These are phyloP conservation scores for Amblyjoppa proteus DNA, from an alignment of 2,888 invertebrate species.

Conservation along the genomic window DNA sequence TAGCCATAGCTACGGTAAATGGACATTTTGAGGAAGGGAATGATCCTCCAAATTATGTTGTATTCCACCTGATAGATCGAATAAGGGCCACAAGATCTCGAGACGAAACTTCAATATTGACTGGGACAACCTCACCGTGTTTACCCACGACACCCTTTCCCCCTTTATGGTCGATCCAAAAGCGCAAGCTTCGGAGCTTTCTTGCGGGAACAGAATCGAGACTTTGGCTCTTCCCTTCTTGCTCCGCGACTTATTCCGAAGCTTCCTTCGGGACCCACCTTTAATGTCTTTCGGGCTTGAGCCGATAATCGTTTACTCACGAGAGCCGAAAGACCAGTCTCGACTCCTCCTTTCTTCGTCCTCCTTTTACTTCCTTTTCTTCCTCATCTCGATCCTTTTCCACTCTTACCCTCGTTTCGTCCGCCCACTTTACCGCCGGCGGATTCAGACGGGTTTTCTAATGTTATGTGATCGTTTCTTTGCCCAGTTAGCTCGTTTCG, in stretches of 20 bases:
- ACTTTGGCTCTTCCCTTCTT: slow-evolving; percentile 60
- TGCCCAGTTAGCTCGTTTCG: slow-evolving; percentile 41
- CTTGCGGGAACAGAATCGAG: slow-evolving; percentile 59
- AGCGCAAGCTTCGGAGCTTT: slow-evolving; percentile 45
- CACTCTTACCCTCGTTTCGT: slow-evolving; percentile 68
- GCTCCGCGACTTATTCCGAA: slow-evolving; percentile 48
- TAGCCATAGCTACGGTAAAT: slow-evolving; percentile 12
- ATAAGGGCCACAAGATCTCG: slow-evolving; percentile 61
- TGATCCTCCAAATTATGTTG: slow-evolving; percentile 48
- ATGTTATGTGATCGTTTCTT: slow-evolving; percentile 43
- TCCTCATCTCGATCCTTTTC: slow-evolving; percentile 58
- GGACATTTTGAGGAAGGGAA: slow-evolving; percentile 14
- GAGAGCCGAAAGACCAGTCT: slow-evolving; percentile 45
- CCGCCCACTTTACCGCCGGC: slow-evolving; percentile 63
- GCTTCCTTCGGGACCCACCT: slow-evolving; percentile 21
- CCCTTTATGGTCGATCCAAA: slow-evolving; percentile 66
- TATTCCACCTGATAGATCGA: slow-evolving; percentile 19
- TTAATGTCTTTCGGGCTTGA: slow-evolving; percentile 56
- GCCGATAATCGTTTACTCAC: slow-evolving; percentile 66
- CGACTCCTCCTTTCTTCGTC: slow-evolving; percentile 30
- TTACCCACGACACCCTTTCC: slow-evolving; percentile 74
- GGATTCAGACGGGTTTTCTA: slow-evolving; percentile 42
- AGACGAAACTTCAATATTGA: slow-evolving; percentile 80
- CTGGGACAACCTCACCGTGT: slow-evolving; percentile 75
- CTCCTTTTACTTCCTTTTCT: slow-evolving; percentile 14